Percentiles rank a stretch among this genome's conserved stretches.
phyloP scores from a whole-genome alignment of 2,888 invertebrate genomes.

The Acrocyrtus sp. region DNA sequence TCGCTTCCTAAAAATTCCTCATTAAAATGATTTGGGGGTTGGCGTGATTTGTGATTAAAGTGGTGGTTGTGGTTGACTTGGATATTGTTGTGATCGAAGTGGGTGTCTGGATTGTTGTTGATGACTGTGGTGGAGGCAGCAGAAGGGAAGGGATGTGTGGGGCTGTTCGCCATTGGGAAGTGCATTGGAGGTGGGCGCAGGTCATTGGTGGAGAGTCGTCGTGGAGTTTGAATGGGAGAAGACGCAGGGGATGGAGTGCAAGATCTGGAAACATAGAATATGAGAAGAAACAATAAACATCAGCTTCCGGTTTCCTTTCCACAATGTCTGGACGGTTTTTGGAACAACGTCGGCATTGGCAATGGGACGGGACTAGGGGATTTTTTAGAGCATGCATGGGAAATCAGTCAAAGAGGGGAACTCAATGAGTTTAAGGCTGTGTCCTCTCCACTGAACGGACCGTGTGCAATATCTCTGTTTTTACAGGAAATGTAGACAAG shows the following conservation, averaged over 20 bases:
- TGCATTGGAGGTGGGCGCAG: constrained; percentile 60
- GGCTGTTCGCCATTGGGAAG: constrained; percentile 53
- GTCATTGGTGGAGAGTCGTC: constrained; percentile 61
- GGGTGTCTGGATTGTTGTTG: constrained; percentile 19
- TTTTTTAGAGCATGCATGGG: no score
- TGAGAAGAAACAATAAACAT: neutral
- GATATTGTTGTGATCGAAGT: constrained; percentile 12
- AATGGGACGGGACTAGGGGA: no score
- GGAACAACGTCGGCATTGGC: no score
- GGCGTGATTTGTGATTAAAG: constrained; percentile 4
- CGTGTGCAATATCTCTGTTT: no score
- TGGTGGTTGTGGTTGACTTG: constrained; percentile 13
- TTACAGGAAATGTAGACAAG: no score
- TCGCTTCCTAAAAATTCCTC: constrained; percentile 13
- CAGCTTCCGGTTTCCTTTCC: no score
- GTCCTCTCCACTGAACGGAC: no score
- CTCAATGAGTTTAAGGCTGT: no score
- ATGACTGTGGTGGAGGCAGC: constrained; percentile 14
- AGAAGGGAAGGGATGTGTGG: constrained; percentile 9
- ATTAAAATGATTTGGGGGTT: constrained; percentile 8
- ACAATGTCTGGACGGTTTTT: no score
- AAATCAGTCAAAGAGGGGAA: no score
- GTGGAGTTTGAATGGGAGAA: constrained; percentile 58
- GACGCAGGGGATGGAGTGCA: constrained; percentile 62
- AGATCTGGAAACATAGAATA: constrained; percentile 56